Evolutionary conservation across 2,888 invertebrate genomes (phyloP).

Genomic region (Pomacea canaliculata): DNA sequence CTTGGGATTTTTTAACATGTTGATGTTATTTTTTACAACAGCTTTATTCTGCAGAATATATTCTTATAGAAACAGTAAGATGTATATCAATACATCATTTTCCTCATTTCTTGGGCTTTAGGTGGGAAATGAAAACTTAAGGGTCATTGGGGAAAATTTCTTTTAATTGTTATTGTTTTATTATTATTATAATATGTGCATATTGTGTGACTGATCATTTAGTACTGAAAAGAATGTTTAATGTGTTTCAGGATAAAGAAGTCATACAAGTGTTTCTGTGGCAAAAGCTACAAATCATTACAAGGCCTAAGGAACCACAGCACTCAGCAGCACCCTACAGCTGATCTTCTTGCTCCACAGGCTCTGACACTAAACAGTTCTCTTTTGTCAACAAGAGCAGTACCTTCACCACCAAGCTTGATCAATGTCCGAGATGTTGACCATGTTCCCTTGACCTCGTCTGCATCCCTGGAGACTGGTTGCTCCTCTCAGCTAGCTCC

Average conservation of each 20-base stretch:
- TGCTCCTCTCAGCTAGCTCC: conserved; percentile 1
- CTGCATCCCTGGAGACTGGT: neutral
- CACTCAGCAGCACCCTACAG: conserved; percentile 62
- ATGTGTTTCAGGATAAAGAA: conserved; percentile 79
- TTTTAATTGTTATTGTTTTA: too few relatives aligned
- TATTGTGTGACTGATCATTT: too few relatives aligned
- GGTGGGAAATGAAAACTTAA: too few relatives aligned
- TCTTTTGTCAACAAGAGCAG: conserved; percentile 14
- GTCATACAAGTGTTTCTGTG: conserved; percentile 85
- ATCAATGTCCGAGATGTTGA: conserved; percentile 6
- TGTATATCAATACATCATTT: too few relatives aligned
- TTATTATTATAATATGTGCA: too few relatives aligned
- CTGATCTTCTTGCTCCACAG: conserved; percentile 38
- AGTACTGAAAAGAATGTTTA: neutral
- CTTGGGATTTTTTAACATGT: too few relatives aligned
- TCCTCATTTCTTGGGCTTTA: too few relatives aligned
- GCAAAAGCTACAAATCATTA: conserved; percentile 86
- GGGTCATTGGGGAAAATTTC: too few relatives aligned
- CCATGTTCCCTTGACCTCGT: neutral
- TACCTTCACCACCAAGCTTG: neutral
- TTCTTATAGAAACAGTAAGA: too few relatives aligned
- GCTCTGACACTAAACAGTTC: conserved; percentile 18
- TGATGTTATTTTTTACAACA: too few relatives aligned
- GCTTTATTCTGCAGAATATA: too few relatives aligned
- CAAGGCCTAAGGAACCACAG: conserved; percentile 84